Percentiles rank a stretch among this genome's conserved stretches.
Conservation (phyloP, 2,888 invertebrate genomes). For the Sarcophaga caerulescens region DNA sequence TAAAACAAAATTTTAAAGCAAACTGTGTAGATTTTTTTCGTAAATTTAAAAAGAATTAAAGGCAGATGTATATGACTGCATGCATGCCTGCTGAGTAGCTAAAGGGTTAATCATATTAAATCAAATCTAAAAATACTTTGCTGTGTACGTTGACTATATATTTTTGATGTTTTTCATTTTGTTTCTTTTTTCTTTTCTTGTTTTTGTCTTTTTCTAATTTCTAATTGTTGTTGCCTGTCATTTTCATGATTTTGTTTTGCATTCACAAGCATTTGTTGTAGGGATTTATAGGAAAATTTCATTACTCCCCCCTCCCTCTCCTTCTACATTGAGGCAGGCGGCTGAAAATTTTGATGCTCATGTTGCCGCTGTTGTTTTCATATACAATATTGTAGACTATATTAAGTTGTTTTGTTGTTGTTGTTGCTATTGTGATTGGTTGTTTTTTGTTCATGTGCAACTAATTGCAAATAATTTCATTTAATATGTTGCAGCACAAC, state of each 20-base stretch:
- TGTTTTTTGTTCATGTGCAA: conserved; percentile 45
- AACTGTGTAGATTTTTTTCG: too few species aligned
- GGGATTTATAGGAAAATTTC: not conserved
- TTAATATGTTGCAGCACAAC: conserved; percentile 61
- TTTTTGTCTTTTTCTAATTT: conserved; percentile 10
- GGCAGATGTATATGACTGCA: not conserved
- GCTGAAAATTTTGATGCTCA: conserved; percentile 1
- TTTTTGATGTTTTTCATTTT: too few species aligned
- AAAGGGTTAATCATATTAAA: not conserved
- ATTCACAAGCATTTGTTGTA: conserved; percentile 20
- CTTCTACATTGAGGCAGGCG: not conserved
- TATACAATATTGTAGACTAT: not conserved
- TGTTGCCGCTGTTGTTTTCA: conserved; percentile 43
- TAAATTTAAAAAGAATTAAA: too few species aligned
- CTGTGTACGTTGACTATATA: too few species aligned
- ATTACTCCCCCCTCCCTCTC: not conserved
- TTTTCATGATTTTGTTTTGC: not conserved
- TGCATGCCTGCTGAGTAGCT: not conserved
- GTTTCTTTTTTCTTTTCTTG: too few species aligned
- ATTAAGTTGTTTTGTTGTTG: too few species aligned
- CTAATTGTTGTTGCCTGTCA: conserved; percentile 40
- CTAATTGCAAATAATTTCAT: conserved; percentile 66
- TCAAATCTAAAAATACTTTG: not conserved
- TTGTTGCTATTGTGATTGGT: not conserved
- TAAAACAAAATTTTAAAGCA: too few species aligned